These are phyloP conservation scores for Anser brachyrhynchus DNA, from an alignment of 2,113 vertebrate genomes.

Conservation along the genomic window DNA sequence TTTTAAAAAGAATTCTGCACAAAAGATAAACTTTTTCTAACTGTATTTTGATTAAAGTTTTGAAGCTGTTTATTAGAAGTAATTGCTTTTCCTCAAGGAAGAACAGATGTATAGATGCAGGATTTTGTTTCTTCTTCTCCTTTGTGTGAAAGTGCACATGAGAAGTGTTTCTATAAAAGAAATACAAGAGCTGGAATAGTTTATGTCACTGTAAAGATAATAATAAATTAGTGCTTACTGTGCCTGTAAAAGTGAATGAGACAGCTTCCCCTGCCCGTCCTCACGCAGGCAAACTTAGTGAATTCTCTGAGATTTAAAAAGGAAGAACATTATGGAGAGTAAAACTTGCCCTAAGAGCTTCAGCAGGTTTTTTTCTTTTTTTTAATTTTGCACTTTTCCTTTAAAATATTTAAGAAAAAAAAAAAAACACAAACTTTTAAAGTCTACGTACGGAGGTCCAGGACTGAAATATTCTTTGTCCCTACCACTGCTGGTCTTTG, in stretches of 20 bases:
- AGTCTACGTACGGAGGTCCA: neutral
- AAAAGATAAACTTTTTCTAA: slow-evolving; percentile 59
- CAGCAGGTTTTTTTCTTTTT: neutral
- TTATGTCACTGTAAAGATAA: slow-evolving; percentile 63
- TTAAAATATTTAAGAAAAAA: neutral
- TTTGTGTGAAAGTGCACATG: slow-evolving; percentile 59
- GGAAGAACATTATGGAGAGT: neutral
- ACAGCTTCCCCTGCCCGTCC: neutral
- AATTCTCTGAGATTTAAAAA: neutral
- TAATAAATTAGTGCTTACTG: slow-evolving; percentile 56
- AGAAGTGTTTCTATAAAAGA: slow-evolving; percentile 71
- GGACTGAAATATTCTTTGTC: neutral
- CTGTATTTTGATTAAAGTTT: slow-evolving; percentile 72
- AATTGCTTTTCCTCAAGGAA: slow-evolving; percentile 71
- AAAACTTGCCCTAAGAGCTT: neutral
- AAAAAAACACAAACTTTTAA: neutral
- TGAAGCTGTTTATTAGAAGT: slow-evolving; percentile 73
- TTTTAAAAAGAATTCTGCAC: slow-evolving; percentile 60
- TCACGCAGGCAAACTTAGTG: neutral
- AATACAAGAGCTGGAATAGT: slow-evolving; percentile 64
- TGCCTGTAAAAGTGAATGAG: slow-evolving; percentile 24
- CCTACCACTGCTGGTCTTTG: neutral
- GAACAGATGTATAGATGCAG: slow-evolving; percentile 68
- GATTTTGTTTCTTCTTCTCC: slow-evolving; percentile 68
- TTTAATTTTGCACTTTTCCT: neutral